Conservation (phyloP, 2,888 invertebrate genomes). For the Cheilosia urbana region DNA sequence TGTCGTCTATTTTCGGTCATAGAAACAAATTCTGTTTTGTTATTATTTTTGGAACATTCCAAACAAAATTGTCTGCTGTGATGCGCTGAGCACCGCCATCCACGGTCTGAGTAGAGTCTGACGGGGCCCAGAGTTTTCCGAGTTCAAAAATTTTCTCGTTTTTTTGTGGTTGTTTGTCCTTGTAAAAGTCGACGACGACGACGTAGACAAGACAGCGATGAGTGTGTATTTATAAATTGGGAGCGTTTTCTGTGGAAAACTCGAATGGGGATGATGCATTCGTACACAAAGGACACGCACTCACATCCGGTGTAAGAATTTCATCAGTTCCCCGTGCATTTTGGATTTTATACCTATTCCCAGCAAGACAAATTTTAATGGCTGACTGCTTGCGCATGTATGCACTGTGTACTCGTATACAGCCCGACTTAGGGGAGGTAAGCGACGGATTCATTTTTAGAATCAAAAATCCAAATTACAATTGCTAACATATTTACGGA, state of each 20-base stretch:
- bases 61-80: conserved; percentile 41
- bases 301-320: conserved; percentile 68
- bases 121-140: conserved; percentile 17
- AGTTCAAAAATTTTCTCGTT: conserved; percentile 44
- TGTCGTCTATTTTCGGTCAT: conserved; percentile 68
- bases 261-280: conserved; percentile 65
- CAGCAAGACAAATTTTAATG: conserved; percentile 67
- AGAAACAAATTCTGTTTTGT: conserved; percentile 65
- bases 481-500: conserved; percentile 67
- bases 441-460: conserved; percentile 66
- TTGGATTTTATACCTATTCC: conserved; percentile 51
- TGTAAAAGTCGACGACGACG: conserved; percentile 47
- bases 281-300: conserved; percentile 53
- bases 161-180: conserved; percentile 66
- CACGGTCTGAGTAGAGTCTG: conserved; percentile 39
- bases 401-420: not conserved
- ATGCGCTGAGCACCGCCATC: conserved; percentile 43
- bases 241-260: conserved; percentile 61
- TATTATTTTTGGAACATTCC: conserved; percentile 73
- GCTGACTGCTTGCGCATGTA: conserved; percentile 41
- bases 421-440: conserved; percentile 64
- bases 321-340: conserved; percentile 46
- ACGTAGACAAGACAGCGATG: conserved; percentile 23
- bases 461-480: conserved; percentile 63
- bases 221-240: conserved; percentile 54